Base-by-base conservation (phyloP, 2,888 invertebrate species). In the Lymantria monacha region DNA sequence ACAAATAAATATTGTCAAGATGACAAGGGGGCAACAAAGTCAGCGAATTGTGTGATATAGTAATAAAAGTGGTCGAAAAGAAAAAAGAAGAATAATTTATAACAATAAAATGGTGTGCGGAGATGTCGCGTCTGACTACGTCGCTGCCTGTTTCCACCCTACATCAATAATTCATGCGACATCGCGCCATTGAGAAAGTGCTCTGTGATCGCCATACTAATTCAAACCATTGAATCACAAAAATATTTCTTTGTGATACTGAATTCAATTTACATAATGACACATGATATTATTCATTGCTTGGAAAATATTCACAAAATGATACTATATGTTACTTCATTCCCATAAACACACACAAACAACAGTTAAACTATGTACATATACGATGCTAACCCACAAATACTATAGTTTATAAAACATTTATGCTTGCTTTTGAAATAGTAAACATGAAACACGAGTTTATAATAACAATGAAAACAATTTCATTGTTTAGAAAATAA, bases 131-230 rank as follows among this genome's bases (percentile, higher is more conserved):
- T 60, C 60, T 62, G 55, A 49, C 49, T 41, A 61, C 69, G 70
- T 75, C 70, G 69, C 70, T 71, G 72, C 65, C 72, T 71, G 70
- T 69, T n/a, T 70, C 69, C 69, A 59, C 66, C 70, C 71, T 68
- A 66, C 82, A 88, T 89, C 77, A 85, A 90, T 91, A 85, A 90
- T 90, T 87, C 90, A 90, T 88, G 79, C 66, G 69, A 77, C 84
- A 82, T 78, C 85, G 85, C 81, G 76, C 86, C 89, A 89, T 90
- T 87, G 89, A 88, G 89, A 89, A 88, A 90, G 89, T 87, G 81
- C 83, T 85, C 76, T 86, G 88, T 86, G 89, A 85, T 83, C 83
- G 83, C 76, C 77, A 89, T 90, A 89, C 87, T 85, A 87, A 90
- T 88, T 83, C 77, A 70, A 65, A 22, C 71, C 73, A 76, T 78